Evolutionary conservation across 2,888 invertebrate species (phyloP).

Genomic region (Agelastica alni): DNA sequence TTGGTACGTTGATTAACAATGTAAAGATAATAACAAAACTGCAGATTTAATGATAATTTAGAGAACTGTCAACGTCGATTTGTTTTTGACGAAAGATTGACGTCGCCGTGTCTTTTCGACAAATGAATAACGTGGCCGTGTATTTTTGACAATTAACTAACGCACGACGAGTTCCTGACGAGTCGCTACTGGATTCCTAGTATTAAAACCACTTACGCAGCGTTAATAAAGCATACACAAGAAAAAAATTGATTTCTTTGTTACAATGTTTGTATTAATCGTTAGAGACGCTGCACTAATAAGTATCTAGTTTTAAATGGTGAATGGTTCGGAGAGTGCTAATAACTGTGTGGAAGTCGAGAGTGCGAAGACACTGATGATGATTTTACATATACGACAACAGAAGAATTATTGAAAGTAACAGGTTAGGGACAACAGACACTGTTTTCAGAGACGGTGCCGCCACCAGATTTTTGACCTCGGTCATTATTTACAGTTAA

Average conservation of each 20-base stretch:
- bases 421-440: neutral
- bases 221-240: slow-evolving; percentile 43
- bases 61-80: no score
- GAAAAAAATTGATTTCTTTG: slow-evolving; percentile 40
- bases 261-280: slow-evolving; percentile 41
- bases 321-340: slow-evolving; percentile 34
- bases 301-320: slow-evolving; percentile 47
- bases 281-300: slow-evolving; percentile 47
- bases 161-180: no score
- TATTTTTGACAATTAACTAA: no score
- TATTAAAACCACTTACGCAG: slow-evolving; percentile 39
- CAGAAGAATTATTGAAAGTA: neutral
- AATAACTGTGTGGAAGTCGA: slow-evolving; percentile 16
- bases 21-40: no score
- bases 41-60: no score
- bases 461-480: neutral
- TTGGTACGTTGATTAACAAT: no score
- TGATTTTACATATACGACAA: neutral
- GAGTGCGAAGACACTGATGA: neutral
- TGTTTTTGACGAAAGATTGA: no score
- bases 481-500: no score
- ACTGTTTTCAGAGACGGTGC: slow-evolving; percentile 1
- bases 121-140: no score
- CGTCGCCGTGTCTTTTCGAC: no score
- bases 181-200: slow-evolving; percentile 17